These are phyloP conservation scores for Xestia xanthographa DNA, from an alignment of 2,888 invertebrate genomes.

Conservation along the genomic window DNA sequence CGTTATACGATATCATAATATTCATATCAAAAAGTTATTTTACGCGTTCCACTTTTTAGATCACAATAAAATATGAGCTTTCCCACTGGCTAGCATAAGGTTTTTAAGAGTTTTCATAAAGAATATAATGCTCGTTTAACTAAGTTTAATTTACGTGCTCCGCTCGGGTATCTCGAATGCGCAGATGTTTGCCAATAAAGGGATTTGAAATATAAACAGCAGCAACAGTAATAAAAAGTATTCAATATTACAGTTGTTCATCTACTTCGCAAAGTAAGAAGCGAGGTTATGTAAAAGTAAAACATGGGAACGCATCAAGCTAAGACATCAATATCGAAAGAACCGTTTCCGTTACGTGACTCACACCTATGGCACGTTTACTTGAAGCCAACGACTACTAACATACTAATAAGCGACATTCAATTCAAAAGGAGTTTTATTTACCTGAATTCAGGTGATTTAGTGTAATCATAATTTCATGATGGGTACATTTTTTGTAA, in stretches of 20 bases:
- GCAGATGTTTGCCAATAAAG: slow-evolving; percentile 87
- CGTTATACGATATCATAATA: not conserved
- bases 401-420: slow-evolving; percentile 82
- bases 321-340: slow-evolving; percentile 85
- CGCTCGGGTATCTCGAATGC: slow-evolving; percentile 73
- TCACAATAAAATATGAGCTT: slow-evolving; percentile 71
- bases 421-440: slow-evolving; percentile 51
- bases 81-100: slow-evolving; percentile 73
- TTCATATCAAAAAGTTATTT: slow-evolving; percentile 22
- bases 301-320: slow-evolving; percentile 83
- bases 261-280: slow-evolving; percentile 59
- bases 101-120: slow-evolving; percentile 79
- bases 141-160: slow-evolving; percentile 83
- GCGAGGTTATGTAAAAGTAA: slow-evolving; percentile 70
- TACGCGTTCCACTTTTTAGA: slow-evolving; percentile 35
- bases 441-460: slow-evolving; percentile 25
- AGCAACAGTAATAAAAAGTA: slow-evolving; percentile 60
- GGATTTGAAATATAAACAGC: slow-evolving; percentile 67
- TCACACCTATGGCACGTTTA: slow-evolving; percentile 88
- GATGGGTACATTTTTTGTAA: not conserved
- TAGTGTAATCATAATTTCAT: slow-evolving; percentile 1
- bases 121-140: slow-evolving; percentile 80
- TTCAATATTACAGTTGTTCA: slow-evolving; percentile 63
- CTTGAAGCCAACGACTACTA: slow-evolving; percentile 82
- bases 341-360: slow-evolving; percentile 90